Base-by-base conservation (phyloP, 2,888 invertebrate species). In the Ophion ventricosus region DNA sequence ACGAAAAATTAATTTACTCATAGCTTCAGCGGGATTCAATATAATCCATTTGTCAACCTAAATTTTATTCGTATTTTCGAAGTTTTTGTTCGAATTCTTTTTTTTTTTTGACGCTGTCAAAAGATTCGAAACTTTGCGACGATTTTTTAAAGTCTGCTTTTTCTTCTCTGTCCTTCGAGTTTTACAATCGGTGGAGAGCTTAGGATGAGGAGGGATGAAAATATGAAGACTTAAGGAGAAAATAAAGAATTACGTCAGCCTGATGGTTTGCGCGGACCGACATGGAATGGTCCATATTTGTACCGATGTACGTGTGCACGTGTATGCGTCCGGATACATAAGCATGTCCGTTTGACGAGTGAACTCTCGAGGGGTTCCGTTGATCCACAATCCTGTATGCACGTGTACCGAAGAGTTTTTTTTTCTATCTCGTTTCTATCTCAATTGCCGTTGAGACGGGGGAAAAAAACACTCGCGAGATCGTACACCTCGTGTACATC, bases 291-390 rank as follows among this genome's bases (percentile, higher is more conserved):
- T 54, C 49, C 26, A 69, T 54, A 54, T 69, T 69, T 69, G n/a
- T 1, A 11, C 29, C 26, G 11, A 54, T 29, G 17, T 49, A 49
- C 4, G 17, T 14, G 49, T 11, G 2, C 17, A 49, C 17, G 49
- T 49, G 49, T 17, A 63, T 67, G 67, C 80, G 43, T 20, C 64
- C 11, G 23, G 23, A 57, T 69, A 17, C 56, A 25, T 11, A 17
- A 25, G 63, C 49, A 54, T 23, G 78, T 61, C 59, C 61, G 49
- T 69, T 80, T 69, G 76, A 73, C 74, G 69, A 74, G 49, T 26
- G 69, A 84, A 64, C 23, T 69, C 23, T 20, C 54, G 61, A 83
- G 79, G 73, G 20, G 29, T 67, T 73, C 80, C 66, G 80, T 83
- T 80, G 84, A 78, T 81, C 74, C 69, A 35, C 73, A 70, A 70